Conservation (phyloP, 2,888 invertebrate species). For the Psylliodes chrysocephalus region DNA sequence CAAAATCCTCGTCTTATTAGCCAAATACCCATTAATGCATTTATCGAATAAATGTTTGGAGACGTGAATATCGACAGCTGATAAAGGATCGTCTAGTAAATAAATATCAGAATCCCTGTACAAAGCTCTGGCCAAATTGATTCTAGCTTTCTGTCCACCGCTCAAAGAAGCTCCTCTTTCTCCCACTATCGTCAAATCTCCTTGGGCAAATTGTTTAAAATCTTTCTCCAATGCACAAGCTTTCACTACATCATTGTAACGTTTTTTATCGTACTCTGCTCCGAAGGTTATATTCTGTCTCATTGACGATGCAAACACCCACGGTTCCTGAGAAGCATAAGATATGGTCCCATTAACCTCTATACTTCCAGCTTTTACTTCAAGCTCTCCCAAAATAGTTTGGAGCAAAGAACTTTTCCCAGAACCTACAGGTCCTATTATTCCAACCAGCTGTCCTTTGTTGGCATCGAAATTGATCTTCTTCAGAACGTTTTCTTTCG, state of each 20-base stretch:
- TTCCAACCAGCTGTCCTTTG: slow-evolving; percentile 64
- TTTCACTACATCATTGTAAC: slow-evolving; percentile 70
- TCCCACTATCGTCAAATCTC: slow-evolving; percentile 83
- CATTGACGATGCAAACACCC: slow-evolving; percentile 82
- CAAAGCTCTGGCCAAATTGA: slow-evolving; percentile 76
- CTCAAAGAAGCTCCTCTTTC: slow-evolving; percentile 82
- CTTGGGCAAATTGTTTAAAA: slow-evolving; percentile 76
- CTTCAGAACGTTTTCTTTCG: slow-evolving; percentile 57
- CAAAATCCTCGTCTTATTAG: slow-evolving; percentile 76
- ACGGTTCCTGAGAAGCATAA: slow-evolving; percentile 87
- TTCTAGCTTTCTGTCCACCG: slow-evolving; percentile 84
- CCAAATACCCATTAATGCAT: slow-evolving; percentile 76
- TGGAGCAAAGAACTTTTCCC: slow-evolving; percentile 70
- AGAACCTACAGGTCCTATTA: slow-evolving; percentile 70
- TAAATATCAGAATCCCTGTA: slow-evolving; percentile 81
- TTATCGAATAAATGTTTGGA: slow-evolving; percentile 81
- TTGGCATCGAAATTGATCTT: slow-evolving; percentile 55
- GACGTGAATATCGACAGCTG: slow-evolving; percentile 87
- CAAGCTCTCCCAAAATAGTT: slow-evolving; percentile 66
- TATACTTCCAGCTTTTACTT: slow-evolving; percentile 70
- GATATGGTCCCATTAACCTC: slow-evolving; percentile 73
- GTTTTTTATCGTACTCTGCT: slow-evolving; percentile 69
- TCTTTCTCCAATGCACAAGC: slow-evolving; percentile 79
- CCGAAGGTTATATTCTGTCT: slow-evolving; percentile 91
- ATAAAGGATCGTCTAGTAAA: slow-evolving; percentile 84